These are phyloP conservation scores for Elysia crispata DNA, from an alignment of 2,888 invertebrate genomes.

Conservation along the genomic window DNA sequence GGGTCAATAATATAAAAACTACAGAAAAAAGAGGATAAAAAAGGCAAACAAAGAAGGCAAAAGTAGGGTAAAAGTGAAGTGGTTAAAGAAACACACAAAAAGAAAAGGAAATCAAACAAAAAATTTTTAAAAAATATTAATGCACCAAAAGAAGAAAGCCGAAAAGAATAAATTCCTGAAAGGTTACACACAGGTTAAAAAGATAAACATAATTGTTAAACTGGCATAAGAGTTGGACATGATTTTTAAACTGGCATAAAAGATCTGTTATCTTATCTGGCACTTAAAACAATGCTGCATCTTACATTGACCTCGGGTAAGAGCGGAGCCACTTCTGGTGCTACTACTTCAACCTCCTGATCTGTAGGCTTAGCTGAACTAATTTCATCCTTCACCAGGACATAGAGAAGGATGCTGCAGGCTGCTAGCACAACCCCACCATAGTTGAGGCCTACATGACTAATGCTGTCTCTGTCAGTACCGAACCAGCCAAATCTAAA, in stretches of 20 bases:
- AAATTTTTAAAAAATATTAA: too few relatives aligned
- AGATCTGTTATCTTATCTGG: constrained; percentile 41
- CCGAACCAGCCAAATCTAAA: constrained; percentile 76
- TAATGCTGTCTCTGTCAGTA: constrained; percentile 65
- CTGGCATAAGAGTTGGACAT: neutral
- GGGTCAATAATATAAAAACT: too few relatives aligned
- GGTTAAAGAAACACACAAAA: too few relatives aligned
- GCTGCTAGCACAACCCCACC: constrained; percentile 71
- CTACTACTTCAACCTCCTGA: constrained; percentile 18
- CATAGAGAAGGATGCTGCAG: constrained; percentile 70
- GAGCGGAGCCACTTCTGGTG: constrained; percentile 43
- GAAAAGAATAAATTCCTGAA: neutral
- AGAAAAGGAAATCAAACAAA: too few relatives aligned
- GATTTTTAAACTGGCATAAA: neutral
- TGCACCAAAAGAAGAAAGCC: too few relatives aligned
- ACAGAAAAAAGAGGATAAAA: too few relatives aligned
- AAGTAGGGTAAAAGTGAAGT: too few relatives aligned
- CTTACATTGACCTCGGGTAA: constrained; percentile 18
- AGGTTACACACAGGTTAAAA: neutral
- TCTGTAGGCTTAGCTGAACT: constrained; percentile 49
- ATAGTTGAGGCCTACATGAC: constrained; percentile 70
- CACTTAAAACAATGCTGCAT: constrained; percentile 15
- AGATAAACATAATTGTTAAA: neutral
- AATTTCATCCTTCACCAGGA: constrained; percentile 70
- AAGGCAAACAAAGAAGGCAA: too few relatives aligned